These are phyloP conservation scores for Malaclemys terrapin DNA, from an alignment of 2,113 vertebrate species.

Conservation along the genomic window DNA sequence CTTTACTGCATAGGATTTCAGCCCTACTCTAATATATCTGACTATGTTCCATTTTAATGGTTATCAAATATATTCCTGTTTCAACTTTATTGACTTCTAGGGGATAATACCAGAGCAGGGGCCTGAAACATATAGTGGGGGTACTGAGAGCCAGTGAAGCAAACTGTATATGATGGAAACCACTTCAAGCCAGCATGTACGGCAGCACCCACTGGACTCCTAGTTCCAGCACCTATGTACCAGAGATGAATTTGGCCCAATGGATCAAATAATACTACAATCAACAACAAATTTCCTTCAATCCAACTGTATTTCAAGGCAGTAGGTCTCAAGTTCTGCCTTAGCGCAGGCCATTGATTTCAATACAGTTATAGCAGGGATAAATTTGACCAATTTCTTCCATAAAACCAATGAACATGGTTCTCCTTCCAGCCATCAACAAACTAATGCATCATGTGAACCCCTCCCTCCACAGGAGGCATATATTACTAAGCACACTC, in stretches of 20 bases:
- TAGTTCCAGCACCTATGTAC: too few species aligned
- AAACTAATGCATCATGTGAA: not conserved
- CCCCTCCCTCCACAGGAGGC: not conserved
- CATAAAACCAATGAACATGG: not conserved
- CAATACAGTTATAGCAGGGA: not conserved
- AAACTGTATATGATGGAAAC: too few species aligned
- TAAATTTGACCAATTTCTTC: not conserved
- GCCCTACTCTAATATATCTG: rapidly evolving
- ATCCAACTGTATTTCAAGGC: not conserved
- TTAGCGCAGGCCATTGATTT: not conserved
- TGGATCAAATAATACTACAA: not conserved
- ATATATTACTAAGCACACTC: not conserved
- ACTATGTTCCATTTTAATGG: not conserved
- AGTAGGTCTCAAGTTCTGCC: not conserved
- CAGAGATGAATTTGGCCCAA: not conserved
- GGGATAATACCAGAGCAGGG: too few species aligned
- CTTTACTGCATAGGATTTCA: not conserved
- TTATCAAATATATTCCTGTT: not conserved
- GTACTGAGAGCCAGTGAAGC: too few species aligned
- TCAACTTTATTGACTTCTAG: not conserved
- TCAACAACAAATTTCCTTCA: not conserved
- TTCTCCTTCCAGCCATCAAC: not conserved
- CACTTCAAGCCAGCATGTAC: too few species aligned
- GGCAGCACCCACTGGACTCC: too few species aligned
- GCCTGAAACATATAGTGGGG: too few species aligned